These are phyloP conservation scores for Drosophila sturtevanti DNA, from an alignment of 1,140 invertebrate genomes.

Conservation along the genomic window DNA sequence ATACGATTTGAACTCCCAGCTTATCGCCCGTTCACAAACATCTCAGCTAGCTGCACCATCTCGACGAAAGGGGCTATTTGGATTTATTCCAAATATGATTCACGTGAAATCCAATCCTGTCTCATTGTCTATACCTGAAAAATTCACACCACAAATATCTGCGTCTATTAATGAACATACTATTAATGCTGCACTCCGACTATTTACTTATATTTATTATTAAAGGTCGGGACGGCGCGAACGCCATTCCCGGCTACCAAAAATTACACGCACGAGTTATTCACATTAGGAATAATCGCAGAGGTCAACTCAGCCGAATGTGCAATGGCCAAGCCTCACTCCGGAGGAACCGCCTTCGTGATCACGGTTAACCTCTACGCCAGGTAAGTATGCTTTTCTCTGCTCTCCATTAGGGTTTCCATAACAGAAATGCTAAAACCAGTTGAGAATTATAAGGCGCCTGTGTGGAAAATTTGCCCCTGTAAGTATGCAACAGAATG, in stretches of 20 bases:
- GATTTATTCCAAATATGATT: too few species aligned
- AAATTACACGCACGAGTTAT: conserved; percentile 83
- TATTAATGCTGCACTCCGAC: too few species aligned
- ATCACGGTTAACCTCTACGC: conserved; percentile 86
- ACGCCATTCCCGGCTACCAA: conserved; percentile 83
- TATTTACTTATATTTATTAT: conserved; percentile 29
- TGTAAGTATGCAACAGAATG: neutral
- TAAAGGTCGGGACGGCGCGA: conserved; percentile 81
- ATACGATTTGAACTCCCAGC: neutral
- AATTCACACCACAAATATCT: too few species aligned
- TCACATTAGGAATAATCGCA: conserved; percentile 83
- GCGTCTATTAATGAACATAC: too few species aligned
- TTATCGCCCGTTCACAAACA: neutral
- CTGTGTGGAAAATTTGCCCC: neutral
- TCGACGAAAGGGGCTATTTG: neutral
- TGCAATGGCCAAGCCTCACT: conserved; percentile 84
- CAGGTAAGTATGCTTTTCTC: conserved; percentile 83
- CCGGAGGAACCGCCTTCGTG: conserved; percentile 87
- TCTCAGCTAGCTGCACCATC: conserved; percentile 20
- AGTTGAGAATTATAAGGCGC: conserved; percentile 29
- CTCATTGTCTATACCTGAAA: too few species aligned
- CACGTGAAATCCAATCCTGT: too few species aligned
- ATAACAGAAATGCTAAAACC: neutral
- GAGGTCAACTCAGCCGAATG: conserved; percentile 81
- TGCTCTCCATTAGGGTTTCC: neutral